These are phyloP conservation scores for Myrmecophaga tridactyla DNA, from an alignment of 2,113 vertebrate genomes.

Conservation along the genomic window DNA sequence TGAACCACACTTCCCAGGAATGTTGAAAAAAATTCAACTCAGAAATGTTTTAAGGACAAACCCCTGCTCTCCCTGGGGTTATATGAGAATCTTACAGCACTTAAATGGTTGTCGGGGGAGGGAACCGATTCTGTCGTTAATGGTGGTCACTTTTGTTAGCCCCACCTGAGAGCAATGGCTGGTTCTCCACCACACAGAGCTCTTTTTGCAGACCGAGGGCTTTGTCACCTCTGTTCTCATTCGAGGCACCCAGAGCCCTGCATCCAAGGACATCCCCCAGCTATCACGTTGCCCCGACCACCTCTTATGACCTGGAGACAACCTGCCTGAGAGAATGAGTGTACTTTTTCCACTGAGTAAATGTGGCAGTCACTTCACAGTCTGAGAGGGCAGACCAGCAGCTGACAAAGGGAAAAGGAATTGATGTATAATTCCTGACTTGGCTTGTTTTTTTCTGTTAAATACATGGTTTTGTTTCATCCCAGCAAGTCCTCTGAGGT, in stretches of 20 bases:
- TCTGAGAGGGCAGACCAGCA: background rate
- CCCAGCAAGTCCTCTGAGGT: background rate
- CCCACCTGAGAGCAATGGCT: background rate
- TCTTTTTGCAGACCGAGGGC: background rate
- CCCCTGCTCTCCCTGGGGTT: background rate
- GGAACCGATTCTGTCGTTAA: background rate
- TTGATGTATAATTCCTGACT: background rate
- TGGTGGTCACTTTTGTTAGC: background rate
- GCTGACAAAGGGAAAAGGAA: background rate
- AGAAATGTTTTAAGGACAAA: background rate
- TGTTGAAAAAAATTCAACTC: background rate
- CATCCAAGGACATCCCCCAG: background rate
- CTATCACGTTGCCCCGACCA: background rate
- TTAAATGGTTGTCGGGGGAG: background rate
- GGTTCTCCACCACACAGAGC: background rate
- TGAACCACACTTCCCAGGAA: background rate
- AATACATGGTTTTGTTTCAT: background rate
- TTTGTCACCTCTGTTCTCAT: background rate
- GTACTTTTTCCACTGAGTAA: background rate
- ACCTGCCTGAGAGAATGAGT: background rate
- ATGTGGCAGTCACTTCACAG: background rate
- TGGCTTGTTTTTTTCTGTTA: background rate
- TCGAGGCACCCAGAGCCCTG: background rate
- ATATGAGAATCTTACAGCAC: background rate
- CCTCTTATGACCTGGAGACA: slow-evolving; percentile 2